Conservation (phyloP, 2,113 vertebrate genomes). For the Delphinus delphis region DNA sequence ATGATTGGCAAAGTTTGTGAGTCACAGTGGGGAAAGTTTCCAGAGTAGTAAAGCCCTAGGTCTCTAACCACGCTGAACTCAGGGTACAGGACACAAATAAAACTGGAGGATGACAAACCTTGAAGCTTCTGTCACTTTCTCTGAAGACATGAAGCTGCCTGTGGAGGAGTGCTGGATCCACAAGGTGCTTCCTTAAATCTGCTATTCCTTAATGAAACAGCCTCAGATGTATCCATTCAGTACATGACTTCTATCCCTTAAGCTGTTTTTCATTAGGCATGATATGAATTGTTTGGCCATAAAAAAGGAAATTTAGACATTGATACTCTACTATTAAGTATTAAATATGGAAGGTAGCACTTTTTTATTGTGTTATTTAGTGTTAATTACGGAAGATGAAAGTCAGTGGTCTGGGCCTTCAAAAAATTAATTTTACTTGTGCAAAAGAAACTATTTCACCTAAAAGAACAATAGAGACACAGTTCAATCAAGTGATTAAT, state of each 20-base stretch:
- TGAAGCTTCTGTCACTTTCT: neutral
- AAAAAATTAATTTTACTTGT: neutral
- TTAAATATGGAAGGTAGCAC: neutral
- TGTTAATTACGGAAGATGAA: neutral
- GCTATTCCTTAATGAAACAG: neutral
- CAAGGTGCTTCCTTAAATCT: neutral
- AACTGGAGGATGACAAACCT: neutral
- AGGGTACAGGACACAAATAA: neutral
- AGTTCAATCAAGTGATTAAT: neutral
- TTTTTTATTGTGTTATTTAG: neutral
- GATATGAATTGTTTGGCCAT: neutral
- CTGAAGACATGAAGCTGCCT: neutral
- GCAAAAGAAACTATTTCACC: neutral
- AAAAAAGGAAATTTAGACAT: neutral
- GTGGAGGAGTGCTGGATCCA: neutral
- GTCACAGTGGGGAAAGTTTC: neutral
- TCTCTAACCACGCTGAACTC: neutral
- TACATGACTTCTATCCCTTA: neutral
- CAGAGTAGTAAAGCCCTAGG: neutral
- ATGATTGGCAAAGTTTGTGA: constrained; percentile 20
- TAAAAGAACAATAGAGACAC: neutral
- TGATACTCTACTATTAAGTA: neutral
- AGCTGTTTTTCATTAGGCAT: neutral
- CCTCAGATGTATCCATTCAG: neutral
- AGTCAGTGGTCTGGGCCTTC: neutral